Conservation (phyloP, 2,113 vertebrate genomes). For the Gavialis gangeticus region DNA sequence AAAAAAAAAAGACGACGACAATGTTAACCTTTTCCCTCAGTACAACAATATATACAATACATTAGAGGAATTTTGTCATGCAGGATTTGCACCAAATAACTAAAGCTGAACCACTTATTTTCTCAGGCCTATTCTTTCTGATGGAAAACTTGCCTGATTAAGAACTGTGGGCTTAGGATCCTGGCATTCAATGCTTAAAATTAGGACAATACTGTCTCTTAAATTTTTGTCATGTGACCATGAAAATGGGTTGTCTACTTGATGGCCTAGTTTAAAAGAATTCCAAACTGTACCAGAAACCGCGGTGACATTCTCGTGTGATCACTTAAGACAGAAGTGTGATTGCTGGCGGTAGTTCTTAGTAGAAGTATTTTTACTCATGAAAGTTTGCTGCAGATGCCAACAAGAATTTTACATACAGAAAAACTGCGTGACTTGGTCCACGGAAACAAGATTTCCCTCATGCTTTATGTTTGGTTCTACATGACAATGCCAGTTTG, state of each 20-base stretch:
- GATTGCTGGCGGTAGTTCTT: neutral
- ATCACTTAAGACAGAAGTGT: neutral
- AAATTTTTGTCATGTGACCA: accelerated
- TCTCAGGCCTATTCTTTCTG: neutral
- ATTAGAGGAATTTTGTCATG: neutral
- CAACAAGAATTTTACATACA: neutral
- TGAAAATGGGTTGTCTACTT: neutral
- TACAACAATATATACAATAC: neutral
- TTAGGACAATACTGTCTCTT: neutral
- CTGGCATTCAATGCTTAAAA: neutral
- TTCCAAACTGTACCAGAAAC: neutral
- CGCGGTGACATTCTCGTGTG: neutral
- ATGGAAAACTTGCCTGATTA: neutral
- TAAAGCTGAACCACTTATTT: neutral
- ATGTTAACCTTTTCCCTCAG: neutral
- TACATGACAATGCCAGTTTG: neutral
- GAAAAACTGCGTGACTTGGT: neutral
- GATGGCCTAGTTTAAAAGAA: neutral
- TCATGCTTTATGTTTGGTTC: neutral
- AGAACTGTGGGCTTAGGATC: neutral
- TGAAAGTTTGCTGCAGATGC: neutral
- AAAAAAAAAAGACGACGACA: neutral
- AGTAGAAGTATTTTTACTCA: neutral
- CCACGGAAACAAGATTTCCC: neutral
- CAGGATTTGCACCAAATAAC: neutral